phyloP scores from a whole-genome alignment of 2,113 vertebrate genomes.

The Aix galericulata region DNA sequence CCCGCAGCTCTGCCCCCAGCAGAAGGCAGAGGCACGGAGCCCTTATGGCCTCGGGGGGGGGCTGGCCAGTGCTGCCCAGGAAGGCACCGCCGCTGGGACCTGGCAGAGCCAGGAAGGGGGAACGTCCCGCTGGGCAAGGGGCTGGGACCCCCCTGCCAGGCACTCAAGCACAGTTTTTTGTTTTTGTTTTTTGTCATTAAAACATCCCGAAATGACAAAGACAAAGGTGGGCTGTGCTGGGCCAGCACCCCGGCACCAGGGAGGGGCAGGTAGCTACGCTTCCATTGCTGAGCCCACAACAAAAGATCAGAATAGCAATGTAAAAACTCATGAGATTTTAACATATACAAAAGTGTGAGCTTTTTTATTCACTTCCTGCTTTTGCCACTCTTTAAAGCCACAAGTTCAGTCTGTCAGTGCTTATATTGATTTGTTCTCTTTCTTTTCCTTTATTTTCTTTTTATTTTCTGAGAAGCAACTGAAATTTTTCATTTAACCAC shows the following conservation, averaged over 20 bases:
- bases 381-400: background rate
- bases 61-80: background rate
- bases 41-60: accelerated
- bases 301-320: accelerated
- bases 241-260: background rate
- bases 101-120: background rate
- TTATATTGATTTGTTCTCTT: background rate
- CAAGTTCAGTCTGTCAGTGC: background rate
- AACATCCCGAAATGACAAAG: background rate
- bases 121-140: background rate
- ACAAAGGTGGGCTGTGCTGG: accelerated
- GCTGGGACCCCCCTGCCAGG: accelerated
- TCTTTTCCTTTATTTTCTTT: background rate
- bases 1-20: background rate
- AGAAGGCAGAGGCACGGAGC: background rate
- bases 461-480: background rate
- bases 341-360: background rate
- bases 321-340: background rate
- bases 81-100: background rate
- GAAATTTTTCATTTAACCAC: background rate
- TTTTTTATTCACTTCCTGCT: background rate
- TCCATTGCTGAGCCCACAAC: background rate
- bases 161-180: accelerated
- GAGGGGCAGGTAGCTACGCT: background rate
- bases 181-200: background rate